Evolutionary conservation across 2,888 invertebrate species (phyloP).

Genomic region (Epirrita christyi): DNA sequence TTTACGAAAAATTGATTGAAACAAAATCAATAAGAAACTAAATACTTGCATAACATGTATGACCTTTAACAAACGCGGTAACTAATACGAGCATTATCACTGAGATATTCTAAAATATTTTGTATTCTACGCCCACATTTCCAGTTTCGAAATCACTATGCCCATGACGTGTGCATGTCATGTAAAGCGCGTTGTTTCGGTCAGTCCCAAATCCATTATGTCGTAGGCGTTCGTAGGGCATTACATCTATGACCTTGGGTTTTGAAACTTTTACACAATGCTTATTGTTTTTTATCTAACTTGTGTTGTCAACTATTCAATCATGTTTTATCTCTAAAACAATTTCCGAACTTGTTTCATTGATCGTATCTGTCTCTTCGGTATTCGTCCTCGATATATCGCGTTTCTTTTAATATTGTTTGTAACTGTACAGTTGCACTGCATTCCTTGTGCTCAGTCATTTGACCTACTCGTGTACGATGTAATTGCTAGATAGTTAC

Average conservation of each 20-base stretch:
- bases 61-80: slow-evolving; percentile 10
- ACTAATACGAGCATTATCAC: slow-evolving; percentile 15
- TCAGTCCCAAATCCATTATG: slow-evolving; percentile 40
- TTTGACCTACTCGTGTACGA: slow-evolving; percentile 44
- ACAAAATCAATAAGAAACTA: too few relatives aligned
- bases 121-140: slow-evolving; percentile 47
- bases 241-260: slow-evolving; percentile 55
- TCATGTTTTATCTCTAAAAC: slow-evolving; percentile 38
- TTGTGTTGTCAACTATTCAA: slow-evolving; percentile 42
- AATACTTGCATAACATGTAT: too few relatives aligned
- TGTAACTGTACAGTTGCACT: slow-evolving; percentile 57
- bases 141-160: slow-evolving; percentile 49
- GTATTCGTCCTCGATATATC: slow-evolving; percentile 41
- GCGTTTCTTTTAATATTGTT: slow-evolving; percentile 42
- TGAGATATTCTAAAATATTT: slow-evolving; percentile 31
- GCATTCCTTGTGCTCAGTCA: slow-evolving; percentile 64
- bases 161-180: slow-evolving; percentile 46
- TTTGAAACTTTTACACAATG: slow-evolving; percentile 28
- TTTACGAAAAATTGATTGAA: too few relatives aligned
- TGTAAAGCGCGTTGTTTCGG: slow-evolving; percentile 52
- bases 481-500: slow-evolving; percentile 80
- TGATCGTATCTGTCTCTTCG: slow-evolving; percentile 36
- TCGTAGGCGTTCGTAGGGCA: slow-evolving; percentile 50
- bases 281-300: slow-evolving; percentile 43
- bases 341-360: slow-evolving; percentile 34